Conservation (phyloP, 2,797 vertebrate genomes). For the Sylvia borin region DNA sequence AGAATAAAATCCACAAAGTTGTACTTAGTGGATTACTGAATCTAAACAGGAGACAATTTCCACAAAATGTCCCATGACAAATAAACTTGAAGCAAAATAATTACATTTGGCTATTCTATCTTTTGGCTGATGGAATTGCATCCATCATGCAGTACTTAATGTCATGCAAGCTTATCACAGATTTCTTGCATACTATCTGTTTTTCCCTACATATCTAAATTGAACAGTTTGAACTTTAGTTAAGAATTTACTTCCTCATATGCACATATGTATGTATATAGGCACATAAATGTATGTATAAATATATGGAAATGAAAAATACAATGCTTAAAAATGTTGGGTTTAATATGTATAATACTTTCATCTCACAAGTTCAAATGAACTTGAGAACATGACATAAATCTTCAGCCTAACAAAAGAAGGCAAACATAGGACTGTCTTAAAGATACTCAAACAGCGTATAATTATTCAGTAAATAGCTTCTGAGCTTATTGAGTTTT, state of each 20-base stretch:
- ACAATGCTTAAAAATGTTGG: not conserved
- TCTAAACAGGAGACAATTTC: not conserved
- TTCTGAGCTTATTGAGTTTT: constrained; percentile 25
- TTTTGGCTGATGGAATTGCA: not conserved
- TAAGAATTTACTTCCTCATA: not conserved
- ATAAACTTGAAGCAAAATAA: not conserved
- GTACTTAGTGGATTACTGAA: not conserved
- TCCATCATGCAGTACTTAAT: not conserved
- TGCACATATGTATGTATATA: not conserved
- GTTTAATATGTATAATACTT: not conserved
- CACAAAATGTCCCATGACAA: not conserved
- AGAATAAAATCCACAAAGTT: not conserved
- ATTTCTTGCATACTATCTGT: not conserved
- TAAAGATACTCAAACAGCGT: constrained; percentile 25
- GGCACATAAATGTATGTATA: not conserved
- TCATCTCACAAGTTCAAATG: not conserved
- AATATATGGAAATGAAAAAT: not conserved
- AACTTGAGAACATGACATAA: not conserved
- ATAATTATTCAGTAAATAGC: constrained; percentile 53
- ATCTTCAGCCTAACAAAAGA: constrained; percentile 8
- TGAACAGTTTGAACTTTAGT: not conserved
- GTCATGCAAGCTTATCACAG: not conserved
- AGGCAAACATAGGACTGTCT: not conserved
- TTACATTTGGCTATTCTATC: not conserved
- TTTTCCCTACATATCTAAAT: not conserved